phyloP scores from a whole-genome alignment of 2,888 invertebrate genomes.

The Zaprionus bogoriensis region DNA sequence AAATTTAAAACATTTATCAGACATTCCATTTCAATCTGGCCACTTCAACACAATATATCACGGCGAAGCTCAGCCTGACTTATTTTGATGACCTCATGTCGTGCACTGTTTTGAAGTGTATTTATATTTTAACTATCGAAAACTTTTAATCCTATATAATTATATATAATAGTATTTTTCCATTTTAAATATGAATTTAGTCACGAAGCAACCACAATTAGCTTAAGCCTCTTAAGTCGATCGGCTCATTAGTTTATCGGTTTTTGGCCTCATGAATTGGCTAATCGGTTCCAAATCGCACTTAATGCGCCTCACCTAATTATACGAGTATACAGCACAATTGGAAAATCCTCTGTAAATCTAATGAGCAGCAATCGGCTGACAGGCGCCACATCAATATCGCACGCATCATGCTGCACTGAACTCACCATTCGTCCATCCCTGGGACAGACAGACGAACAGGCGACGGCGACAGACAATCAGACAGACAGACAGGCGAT shows the following conservation, averaged over 20 bases:
- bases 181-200: too few species aligned
- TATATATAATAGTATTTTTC: too few species aligned
- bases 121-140: too few species aligned
- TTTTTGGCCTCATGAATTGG: constrained; percentile 68
- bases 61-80: too few species aligned
- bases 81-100: too few species aligned
- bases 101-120: too few species aligned
- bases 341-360: constrained; percentile 74
- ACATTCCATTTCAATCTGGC: too few species aligned
- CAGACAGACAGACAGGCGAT: too few species aligned
- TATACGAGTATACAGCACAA: constrained; percentile 79
- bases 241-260: too few species aligned
- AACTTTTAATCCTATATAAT: too few species aligned
- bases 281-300: constrained; percentile 67
- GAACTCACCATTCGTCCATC: constrained; percentile 38
- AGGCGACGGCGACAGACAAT: background rate
- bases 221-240: background rate
- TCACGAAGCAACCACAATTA: background rate
- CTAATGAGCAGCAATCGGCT: constrained; percentile 65
- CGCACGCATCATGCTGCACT: constrained; percentile 14
- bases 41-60: too few species aligned
- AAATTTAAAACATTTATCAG: too few species aligned
- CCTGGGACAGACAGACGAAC: constrained; percentile 43
- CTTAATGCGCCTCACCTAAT: constrained; percentile 78
- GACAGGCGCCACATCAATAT: constrained; percentile 56